Conservation (phyloP, 2,113 vertebrate species). For the Blennius ocellaris region DNA sequence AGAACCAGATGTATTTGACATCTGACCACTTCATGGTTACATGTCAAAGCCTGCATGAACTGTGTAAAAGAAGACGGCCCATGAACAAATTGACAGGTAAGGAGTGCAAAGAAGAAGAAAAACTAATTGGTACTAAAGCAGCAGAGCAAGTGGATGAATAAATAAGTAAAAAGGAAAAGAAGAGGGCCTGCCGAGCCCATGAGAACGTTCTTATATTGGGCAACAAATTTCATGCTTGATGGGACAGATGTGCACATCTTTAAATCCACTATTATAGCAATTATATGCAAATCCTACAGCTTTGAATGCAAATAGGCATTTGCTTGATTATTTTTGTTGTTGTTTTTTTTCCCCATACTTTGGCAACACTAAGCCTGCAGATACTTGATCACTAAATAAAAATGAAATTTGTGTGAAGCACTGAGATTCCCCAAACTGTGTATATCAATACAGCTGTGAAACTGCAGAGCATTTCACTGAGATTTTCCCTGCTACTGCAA, state of each 20-base stretch:
- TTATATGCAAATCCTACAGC: slow-evolving; percentile 54
- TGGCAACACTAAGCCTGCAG: slow-evolving; percentile 5
- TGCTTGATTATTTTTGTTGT: slow-evolving; percentile 22
- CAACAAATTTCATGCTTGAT: slow-evolving; percentile 38
- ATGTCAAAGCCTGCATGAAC: not conserved
- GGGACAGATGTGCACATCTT: slow-evolving; percentile 9
- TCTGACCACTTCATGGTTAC: too few relatives aligned
- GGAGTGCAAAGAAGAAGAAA: not conserved
- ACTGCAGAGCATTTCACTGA: not conserved
- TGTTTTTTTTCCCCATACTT: slow-evolving; percentile 23
- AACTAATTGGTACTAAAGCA: not conserved
- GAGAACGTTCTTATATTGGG: slow-evolving; percentile 17
- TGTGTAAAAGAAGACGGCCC: not conserved
- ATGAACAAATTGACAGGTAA: not conserved
- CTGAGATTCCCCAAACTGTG: not conserved
- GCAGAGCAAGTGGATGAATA: not conserved
- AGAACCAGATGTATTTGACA: too few relatives aligned
- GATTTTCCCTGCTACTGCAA: not conserved
- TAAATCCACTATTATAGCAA: slow-evolving; percentile 34
- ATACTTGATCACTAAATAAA: slow-evolving; percentile 5
- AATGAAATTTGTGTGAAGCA: slow-evolving; percentile 1
- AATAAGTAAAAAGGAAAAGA: not conserved
- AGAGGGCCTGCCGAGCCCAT: slow-evolving; percentile 2
- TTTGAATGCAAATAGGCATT: slow-evolving; percentile 57
- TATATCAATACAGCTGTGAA: not conserved